Conservation (phyloP, 2,797 vertebrate genomes). For the Pterois miles region DNA sequence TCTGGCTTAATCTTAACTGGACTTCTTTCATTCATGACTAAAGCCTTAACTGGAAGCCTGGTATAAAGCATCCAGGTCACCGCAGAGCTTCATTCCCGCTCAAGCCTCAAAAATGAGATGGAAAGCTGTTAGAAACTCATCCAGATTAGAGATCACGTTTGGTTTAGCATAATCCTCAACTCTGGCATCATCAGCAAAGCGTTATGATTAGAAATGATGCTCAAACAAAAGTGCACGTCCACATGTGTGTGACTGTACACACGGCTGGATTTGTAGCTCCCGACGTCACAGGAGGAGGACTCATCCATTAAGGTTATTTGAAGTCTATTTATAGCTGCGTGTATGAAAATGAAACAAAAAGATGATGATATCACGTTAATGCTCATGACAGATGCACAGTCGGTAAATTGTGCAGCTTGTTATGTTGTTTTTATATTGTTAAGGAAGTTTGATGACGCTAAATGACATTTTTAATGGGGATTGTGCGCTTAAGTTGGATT, state of each 20-base stretch:
- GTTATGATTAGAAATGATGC: constrained; percentile 50
- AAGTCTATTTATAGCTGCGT: constrained; percentile 64
- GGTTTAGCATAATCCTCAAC: constrained; percentile 64
- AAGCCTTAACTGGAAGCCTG: constrained; percentile 39
- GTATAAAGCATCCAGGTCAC: constrained; percentile 50
- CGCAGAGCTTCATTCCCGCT: constrained; percentile 15
- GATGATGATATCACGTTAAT: constrained; percentile 49
- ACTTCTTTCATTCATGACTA: constrained; percentile 31
- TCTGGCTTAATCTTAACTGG: too few species aligned
- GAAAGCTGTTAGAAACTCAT: constrained; percentile 41
- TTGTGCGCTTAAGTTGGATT: neutral
- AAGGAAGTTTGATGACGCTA: neutral
- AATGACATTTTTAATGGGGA: neutral
- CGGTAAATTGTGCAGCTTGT: neutral
- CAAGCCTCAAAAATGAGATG: constrained; percentile 27
- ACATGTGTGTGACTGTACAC: constrained; percentile 3
- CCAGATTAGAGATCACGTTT: constrained; percentile 70
- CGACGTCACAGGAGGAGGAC: constrained; percentile 28
- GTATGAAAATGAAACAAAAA: constrained; percentile 45
- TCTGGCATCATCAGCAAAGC: constrained; percentile 47
- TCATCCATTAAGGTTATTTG: constrained; percentile 72
- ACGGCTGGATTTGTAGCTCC: constrained; percentile 39
- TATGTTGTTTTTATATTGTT: neutral
- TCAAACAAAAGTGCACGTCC: constrained; percentile 39
- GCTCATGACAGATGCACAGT: neutral